Percentiles rank a stretch among this genome's conserved stretches.
Conservation (phyloP, 2,888 invertebrate genomes). For the Platycheirus albimanus region DNA sequence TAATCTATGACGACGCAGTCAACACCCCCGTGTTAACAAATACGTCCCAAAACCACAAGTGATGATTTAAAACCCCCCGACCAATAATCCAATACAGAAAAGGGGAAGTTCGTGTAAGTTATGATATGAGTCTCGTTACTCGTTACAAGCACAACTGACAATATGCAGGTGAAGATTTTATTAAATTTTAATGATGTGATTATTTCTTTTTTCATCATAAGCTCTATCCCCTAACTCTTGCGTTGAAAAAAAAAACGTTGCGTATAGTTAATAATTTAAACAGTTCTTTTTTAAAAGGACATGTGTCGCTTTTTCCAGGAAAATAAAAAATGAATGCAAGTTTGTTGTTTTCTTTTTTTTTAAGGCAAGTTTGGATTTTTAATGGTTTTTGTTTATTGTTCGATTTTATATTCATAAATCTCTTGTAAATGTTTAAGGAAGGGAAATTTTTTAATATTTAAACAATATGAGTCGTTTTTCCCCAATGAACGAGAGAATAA, state of each 20-base stretch:
- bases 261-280: conserved; percentile 59
- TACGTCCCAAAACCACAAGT: conserved; percentile 71
- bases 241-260: conserved; percentile 33
- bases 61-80: conserved; percentile 67
- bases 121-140: conserved; percentile 60
- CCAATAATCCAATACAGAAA: conserved; percentile 43
- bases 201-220: conserved; percentile 63
- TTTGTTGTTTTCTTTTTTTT: conserved; percentile 23
- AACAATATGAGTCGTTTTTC: too few relatives aligned
- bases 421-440: not conserved
- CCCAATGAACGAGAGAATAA: too few relatives aligned
- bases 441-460: too few relatives aligned
- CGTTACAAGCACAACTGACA: conserved; percentile 59
- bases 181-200: conserved; percentile 74
- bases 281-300: conserved; percentile 51
- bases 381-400: conserved; percentile 21
- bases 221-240: conserved; percentile 55
- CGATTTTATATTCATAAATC: not conserved
- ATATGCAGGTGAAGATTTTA: conserved; percentile 74
- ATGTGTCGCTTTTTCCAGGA: conserved; percentile 72
- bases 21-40: conserved; percentile 74
- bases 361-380: conserved; percentile 25
- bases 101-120: conserved; percentile 64
- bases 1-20: conserved; percentile 71
- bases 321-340: conserved; percentile 60